Evolutionary conservation across 2,797 vertebrate species (phyloP).

Genomic region (Phyllotis vaccarum): DNA sequence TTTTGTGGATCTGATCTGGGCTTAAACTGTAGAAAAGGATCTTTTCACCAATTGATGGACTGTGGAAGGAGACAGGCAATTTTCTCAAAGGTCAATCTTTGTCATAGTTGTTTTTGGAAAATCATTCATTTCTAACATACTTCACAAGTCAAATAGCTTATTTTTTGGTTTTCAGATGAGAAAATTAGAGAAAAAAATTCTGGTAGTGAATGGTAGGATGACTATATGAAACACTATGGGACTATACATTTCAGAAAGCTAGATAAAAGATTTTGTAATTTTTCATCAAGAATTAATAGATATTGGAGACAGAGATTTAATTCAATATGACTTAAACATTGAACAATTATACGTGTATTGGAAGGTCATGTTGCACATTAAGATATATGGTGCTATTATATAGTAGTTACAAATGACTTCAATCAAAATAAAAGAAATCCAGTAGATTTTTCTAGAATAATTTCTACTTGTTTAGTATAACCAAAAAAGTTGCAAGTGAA

Average conservation of each 20-base stretch:
- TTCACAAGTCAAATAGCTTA: not conserved
- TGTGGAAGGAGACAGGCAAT: not conserved
- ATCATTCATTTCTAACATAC: not conserved
- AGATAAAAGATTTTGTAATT: not conserved
- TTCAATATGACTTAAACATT: not conserved
- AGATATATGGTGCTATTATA: not conserved
- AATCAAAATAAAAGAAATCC: not conserved
- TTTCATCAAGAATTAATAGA: not conserved
- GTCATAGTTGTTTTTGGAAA: not conserved
- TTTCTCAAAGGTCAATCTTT: conserved; percentile 6
- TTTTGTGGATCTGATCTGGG: conserved; percentile 19
- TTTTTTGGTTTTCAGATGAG: not conserved
- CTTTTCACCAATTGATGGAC: not conserved
- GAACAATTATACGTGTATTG: not conserved
- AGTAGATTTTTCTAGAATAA: not conserved
- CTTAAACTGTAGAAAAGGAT: not conserved
- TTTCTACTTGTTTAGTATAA: not conserved
- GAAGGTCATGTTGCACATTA: not conserved
- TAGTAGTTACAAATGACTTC: not conserved
- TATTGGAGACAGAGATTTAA: not conserved
- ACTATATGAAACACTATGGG: not conserved
- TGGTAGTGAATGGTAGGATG: not conserved
- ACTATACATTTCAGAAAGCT: not conserved
- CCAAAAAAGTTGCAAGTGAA: not conserved
- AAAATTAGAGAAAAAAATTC: not conserved